Base-by-base conservation (phyloP, 2,888 invertebrate genomes). In the Lycocerus yunnanus region DNA sequence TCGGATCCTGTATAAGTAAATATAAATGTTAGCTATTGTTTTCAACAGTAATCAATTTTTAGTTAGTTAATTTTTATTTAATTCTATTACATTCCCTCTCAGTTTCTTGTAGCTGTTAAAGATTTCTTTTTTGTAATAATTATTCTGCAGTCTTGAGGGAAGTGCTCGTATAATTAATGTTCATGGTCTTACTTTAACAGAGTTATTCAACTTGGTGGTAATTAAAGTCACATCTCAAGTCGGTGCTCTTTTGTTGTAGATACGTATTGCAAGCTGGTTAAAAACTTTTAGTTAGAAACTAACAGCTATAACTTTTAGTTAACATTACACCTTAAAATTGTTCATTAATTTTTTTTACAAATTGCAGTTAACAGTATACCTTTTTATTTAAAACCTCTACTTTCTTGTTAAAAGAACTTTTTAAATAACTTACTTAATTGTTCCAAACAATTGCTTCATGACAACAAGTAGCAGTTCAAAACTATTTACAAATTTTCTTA, bases 221-320 rank as follows among this genome's bases (percentile, higher is more conserved):
- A 73, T 73, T 73, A 73, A 73, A 73, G 73, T 73, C 73, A 70
- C 73, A 73, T 73, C 73, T 73, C 70, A 70, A 73, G 69, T 70
- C 67, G 58, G 73, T 66, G 70, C 66, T 63, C 69, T 65, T 66
- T 70, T 73, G 73, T 70, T 73, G 73, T 70, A 66, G 73, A 73
- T 69, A 69, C 66, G 68, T 69, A 65, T 24, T 61, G 43, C 27
- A 18, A 20, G 21, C 66, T 73, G 21, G 60, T 63, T 18, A 20
- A 63, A 63, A 63, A 63, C 61, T 63, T 63, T 63, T 20, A 63
- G 61, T 63, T 63, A 63, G 61, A 63, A 63, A 18, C 61, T 63
- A 63, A 18, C 18, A 63, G 16, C 61, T 11, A 20, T 18, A 63
- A 63, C 61, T 63, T 63, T 63, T 63, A 63, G 61, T 18, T 16